phyloP scores from a whole-genome alignment of 2,797 vertebrate genomes.

The Clarias platycephalus region DNA sequence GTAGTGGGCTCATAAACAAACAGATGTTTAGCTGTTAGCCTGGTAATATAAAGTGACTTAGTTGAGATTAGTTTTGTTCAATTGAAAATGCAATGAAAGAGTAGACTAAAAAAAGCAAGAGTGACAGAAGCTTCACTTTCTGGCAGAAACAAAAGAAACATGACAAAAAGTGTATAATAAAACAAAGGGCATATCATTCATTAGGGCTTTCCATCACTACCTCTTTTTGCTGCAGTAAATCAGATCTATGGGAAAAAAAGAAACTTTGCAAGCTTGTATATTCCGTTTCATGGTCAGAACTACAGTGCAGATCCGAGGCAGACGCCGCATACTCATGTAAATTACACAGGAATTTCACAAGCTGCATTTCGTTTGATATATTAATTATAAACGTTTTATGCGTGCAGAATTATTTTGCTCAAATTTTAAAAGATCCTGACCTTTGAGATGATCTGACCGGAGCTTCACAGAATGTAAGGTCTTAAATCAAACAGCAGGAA shows the following conservation, averaged over 20 bases:
- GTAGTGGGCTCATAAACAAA: conserved; percentile 30
- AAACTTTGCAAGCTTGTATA: conserved; percentile 66
- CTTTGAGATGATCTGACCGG: conserved; percentile 54
- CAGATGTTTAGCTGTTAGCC: conserved; percentile 31
- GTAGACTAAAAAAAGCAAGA: conserved; percentile 5
- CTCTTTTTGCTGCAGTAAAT: conserved; percentile 47
- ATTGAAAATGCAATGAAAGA: conserved; percentile 23
- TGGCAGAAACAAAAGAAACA: conserved; percentile 25
- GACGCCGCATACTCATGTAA: conserved; percentile 68
- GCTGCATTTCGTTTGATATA: conserved; percentile 64
- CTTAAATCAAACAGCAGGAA: conserved; percentile 47
- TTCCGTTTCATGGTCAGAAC: conserved; percentile 75
- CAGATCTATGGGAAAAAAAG: conserved; percentile 50
- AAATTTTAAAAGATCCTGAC: conserved; percentile 53
- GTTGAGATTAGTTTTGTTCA: conserved; percentile 37
- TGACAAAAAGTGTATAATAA: conserved; percentile 35
- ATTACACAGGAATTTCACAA: conserved; percentile 70
- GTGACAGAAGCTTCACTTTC: conserved; percentile 1
- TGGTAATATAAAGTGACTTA: conserved; percentile 20
- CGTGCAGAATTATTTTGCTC: conserved; percentile 73
- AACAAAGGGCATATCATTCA: conserved; percentile 41
- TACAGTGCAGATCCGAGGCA: conserved; percentile 69
- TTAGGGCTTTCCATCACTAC: conserved; percentile 54
- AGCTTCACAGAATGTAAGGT: conserved; percentile 36
- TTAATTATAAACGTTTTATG: conserved; percentile 70